A percentile compares a stretch with the other conserved stretches of the same genome.
phyloP scores from a whole-genome alignment of 64 coral and sea anemone genomes.

The Montipora efflorescens region DNA sequence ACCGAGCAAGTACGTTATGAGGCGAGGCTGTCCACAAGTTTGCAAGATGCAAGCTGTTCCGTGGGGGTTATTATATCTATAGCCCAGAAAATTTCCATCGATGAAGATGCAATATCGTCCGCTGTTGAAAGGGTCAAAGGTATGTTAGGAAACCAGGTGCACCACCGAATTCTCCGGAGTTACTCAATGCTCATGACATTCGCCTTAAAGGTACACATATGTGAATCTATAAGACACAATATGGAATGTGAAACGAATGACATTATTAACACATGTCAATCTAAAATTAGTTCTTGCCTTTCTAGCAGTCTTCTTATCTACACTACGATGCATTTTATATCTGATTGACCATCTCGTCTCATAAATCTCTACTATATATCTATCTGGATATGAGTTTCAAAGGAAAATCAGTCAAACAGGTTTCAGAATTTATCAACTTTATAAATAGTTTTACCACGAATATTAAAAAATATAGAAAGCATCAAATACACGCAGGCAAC shows the following conservation, averaged over 20 bases:
- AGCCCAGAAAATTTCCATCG: background rate
- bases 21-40: background rate
- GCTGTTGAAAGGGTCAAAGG: background rate
- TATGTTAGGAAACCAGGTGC: slow-evolving; percentile 7
- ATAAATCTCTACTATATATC: background rate
- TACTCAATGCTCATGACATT: slow-evolving; percentile 1
- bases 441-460: background rate
- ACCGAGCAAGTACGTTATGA: background rate
- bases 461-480: background rate
- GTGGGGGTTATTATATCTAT: slow-evolving; percentile 9
- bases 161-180: background rate
- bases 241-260: background rate
- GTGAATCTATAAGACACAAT: background rate
- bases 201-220: slow-evolving; percentile 3
- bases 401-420: background rate
- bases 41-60: background rate
- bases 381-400: background rate
- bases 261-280: background rate
- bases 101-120: background rate
- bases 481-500: background rate
- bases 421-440: background rate
- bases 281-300: background rate
- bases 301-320: background rate
- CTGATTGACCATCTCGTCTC: background rate
- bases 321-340: too few relatives aligned